Evolutionary conservation across 2,113 vertebrate species (phyloP).

Genomic region (Catagonus wagneri): DNA sequence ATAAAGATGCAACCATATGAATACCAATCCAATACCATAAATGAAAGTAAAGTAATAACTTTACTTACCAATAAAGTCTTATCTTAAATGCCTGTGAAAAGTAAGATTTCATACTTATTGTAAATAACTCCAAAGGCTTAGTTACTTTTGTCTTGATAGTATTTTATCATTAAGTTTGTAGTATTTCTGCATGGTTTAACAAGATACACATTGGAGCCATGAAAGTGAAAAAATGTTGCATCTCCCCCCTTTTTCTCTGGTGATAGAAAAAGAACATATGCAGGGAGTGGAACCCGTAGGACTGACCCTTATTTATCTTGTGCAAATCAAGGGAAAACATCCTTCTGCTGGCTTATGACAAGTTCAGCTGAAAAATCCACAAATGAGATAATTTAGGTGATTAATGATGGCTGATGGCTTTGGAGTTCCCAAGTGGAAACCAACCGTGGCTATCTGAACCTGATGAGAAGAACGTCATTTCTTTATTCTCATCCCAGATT

Average conservation of each 20-base stretch:
- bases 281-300: background rate
- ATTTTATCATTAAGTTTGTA: background rate
- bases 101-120: background rate
- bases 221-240: background rate
- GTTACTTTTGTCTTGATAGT: background rate
- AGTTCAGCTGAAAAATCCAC: background rate
- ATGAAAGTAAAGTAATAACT: background rate
- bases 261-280: background rate
- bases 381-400: background rate
- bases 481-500: background rate
- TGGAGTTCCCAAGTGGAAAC: background rate
- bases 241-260: background rate
- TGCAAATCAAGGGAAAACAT: constrained; percentile 28
- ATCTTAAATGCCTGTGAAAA: constrained; percentile 36
- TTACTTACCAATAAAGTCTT: background rate
- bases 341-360: background rate
- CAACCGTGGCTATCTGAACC: background rate
- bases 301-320: background rate
- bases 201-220: background rate
- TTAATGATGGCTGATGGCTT: background rate
- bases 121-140: background rate
- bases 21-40: background rate
- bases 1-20: background rate
- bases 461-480: background rate
- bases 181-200: background rate